A percentile compares a stretch with the other conserved stretches of the same genome.
Evolutionary conservation across 2,888 invertebrate species (phyloP).

Genomic region (Parnassius smintheus): DNA sequence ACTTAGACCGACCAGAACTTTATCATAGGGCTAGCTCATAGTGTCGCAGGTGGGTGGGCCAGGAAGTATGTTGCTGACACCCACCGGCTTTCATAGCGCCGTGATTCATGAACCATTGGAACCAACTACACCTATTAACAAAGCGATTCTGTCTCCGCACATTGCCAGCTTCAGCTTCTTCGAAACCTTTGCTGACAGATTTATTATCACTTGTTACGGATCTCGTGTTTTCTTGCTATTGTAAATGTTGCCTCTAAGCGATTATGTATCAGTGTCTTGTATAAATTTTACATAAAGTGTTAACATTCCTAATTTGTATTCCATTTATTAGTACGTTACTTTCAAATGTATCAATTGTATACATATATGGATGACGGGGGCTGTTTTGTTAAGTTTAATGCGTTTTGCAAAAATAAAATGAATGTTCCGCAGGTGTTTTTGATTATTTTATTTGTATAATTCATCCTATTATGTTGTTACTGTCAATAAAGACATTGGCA

Average conservation of each 20-base stretch:
- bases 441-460: no score
- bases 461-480: no score
- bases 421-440: no score
- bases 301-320: neutral
- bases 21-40: slow-evolving; percentile 31
- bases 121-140: slow-evolving; percentile 25
- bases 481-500: no score
- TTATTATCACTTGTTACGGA: slow-evolving; percentile 25
- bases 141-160: slow-evolving; percentile 24
- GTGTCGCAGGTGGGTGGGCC: slow-evolving; percentile 64
- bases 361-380: no score
- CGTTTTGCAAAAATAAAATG: no score
- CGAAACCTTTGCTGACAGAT: slow-evolving; percentile 27
- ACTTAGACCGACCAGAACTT: neutral
- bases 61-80: slow-evolving; percentile 65
- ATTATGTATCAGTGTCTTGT: slow-evolving; percentile 17
- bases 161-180: slow-evolving; percentile 20
- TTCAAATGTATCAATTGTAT: neutral
- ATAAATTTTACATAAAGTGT: slow-evolving; percentile 18
- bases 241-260: slow-evolving; percentile 16
- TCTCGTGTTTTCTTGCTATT: slow-evolving; percentile 17
- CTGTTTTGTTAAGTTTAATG: no score
- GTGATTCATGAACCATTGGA: slow-evolving; percentile 60
- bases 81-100: slow-evolving; percentile 69
- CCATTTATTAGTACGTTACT: neutral